Base-by-base conservation (phyloP, 1,140 invertebrate species). In the Cotesia vestalis region DNA sequence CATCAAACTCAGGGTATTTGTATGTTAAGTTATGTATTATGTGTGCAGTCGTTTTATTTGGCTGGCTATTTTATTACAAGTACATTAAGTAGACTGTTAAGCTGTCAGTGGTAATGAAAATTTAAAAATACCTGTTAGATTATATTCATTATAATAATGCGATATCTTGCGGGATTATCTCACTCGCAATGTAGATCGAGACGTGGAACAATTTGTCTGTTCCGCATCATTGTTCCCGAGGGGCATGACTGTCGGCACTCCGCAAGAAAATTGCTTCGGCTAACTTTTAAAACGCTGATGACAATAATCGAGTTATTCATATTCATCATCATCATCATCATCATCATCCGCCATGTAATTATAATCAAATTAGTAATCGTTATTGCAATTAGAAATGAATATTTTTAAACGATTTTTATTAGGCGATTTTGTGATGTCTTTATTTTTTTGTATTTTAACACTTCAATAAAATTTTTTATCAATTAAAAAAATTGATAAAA, bases 171-270 rank as follows among this genome's bases (percentile, higher is more conserved):
- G 17, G 17, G 14, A 62, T 62, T 62, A 62, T 62, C 60, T 36
- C 4, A 35, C 60, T 36, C 1, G 60, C 12, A 62, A 62, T 62
- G 60, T 62, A 4, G 60, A 62, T 62, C 60, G 34, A 62, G 60
- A 62, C 57, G 57, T 59, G 20, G 14, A 38, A 62, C 36, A 27
- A 62, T 62, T 62, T 62, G 34, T 36, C 36, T 12, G 34, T 62
- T 36, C 36, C 60, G 36, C 60, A 40, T 62, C 60, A 62, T 62
- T 66, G 63, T 66, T 66, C 46, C 40, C 46, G 36, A 38, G 14
- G 40, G 20, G 57, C 57, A 59, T 59, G 57, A 46, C 63, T 62
- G 60, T 62, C 60, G 35, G 60, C 60, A 9, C 34, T 66, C 0
- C 51, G n/a, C 20, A 17, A 66, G 63, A 2, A 52, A 46, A 52